These are phyloP conservation scores for Thymelicus lineola DNA, from an alignment of 2,888 invertebrate genomes.

Conservation along the genomic window DNA sequence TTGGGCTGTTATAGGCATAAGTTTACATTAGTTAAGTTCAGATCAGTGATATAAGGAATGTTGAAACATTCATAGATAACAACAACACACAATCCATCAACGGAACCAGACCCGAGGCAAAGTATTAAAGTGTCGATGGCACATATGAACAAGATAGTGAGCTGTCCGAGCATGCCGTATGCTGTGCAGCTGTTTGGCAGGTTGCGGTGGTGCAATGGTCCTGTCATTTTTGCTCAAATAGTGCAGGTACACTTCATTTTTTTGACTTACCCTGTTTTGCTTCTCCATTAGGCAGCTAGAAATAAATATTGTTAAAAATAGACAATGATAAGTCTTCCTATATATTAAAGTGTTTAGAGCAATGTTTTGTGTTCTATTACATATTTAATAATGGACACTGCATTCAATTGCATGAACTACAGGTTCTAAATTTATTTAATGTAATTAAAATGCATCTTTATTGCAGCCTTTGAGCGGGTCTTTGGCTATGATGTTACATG, in stretches of 20 bases:
- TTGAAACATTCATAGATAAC: constrained; percentile 53
- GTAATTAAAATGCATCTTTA: too few relatives aligned
- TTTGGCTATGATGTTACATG: not conserved
- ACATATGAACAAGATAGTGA: constrained; percentile 54
- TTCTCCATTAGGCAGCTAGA: too few relatives aligned
- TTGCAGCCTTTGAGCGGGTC: constrained; percentile 22
- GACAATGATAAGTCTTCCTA: too few relatives aligned
- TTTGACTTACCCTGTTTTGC: too few relatives aligned
- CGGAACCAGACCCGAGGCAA: constrained; percentile 34
- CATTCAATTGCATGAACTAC: too few relatives aligned
- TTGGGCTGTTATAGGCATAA: too few relatives aligned
- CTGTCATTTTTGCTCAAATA: constrained; percentile 65
- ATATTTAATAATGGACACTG: too few relatives aligned
- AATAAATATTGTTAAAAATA: too few relatives aligned
- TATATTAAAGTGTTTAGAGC: too few relatives aligned
- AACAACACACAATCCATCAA: constrained; percentile 7
- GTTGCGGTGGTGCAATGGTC: constrained; percentile 63
- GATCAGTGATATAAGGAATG: not conserved
- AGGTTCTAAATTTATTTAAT: too few relatives aligned
- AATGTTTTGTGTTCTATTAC: too few relatives aligned
- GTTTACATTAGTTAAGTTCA: too few relatives aligned
- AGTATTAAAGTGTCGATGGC: constrained; percentile 58
- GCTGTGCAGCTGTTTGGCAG: constrained; percentile 72
- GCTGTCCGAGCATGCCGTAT: constrained; percentile 60
- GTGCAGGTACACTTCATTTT: constrained; percentile 57